A percentile compares a stretch with the other conserved stretches of the same genome.
Conservation (phyloP, 2,797 vertebrate genomes). For the Lepilemur septentrionalis region DNA sequence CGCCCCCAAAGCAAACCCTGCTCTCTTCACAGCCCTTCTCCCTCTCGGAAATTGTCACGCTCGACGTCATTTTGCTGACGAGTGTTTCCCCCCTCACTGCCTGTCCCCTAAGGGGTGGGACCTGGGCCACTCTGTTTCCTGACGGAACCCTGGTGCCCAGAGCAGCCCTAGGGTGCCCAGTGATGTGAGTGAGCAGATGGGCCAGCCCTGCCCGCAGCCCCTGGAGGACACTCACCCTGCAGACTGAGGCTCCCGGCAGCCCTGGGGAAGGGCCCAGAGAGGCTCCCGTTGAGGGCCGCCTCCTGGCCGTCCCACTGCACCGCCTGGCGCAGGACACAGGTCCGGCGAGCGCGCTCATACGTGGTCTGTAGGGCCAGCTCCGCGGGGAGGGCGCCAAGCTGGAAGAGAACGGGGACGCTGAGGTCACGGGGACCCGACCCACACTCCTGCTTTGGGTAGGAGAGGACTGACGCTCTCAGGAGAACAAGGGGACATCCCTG, state of each 20-base stretch:
- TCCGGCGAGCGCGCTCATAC: constrained; percentile 83
- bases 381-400: constrained; percentile 87
- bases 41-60: not conserved
- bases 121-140: not conserved
- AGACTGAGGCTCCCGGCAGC: constrained; percentile 81
- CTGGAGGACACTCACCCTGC: constrained; percentile 80
- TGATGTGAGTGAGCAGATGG: rapidly evolving
- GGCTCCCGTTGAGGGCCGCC: constrained; percentile 80
- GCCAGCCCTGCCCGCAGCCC: not conserved
- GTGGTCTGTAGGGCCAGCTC: constrained; percentile 81
- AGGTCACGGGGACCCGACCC: not conserved
- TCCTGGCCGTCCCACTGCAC: constrained; percentile 87
- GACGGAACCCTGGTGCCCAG: not conserved
- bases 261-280: constrained; percentile 81
- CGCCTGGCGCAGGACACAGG: constrained; percentile 82
- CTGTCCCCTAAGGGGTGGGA: not conserved
- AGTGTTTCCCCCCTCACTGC: not conserved
- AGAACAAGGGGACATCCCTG: not conserved
- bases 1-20: not conserved
- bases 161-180: not conserved
- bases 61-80: rapidly evolving
- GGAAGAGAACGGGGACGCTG: not conserved
- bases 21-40: not conserved
- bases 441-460: rapidly evolving
- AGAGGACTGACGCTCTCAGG: not conserved